Conservation (phyloP, 2,797 vertebrate species). For the Hyperoplus lanceolatus region DNA sequence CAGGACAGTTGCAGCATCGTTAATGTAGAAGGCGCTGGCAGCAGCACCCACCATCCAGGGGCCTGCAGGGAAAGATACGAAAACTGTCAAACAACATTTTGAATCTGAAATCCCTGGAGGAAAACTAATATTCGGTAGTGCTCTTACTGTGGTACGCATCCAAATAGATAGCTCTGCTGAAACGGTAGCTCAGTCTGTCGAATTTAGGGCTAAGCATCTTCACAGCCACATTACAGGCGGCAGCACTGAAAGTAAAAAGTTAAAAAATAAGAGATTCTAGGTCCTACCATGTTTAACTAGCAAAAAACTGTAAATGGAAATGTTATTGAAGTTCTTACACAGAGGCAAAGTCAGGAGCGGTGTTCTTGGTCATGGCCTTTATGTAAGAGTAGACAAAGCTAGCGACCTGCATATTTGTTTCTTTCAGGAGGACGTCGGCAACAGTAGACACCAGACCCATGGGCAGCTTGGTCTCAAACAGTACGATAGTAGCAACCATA, state of each 20-base stretch:
- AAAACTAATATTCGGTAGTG: not conserved
- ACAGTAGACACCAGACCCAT: slow-evolving; percentile 80
- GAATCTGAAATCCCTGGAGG: not conserved
- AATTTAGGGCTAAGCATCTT: slow-evolving; percentile 85
- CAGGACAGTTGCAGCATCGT: slow-evolving; percentile 82
- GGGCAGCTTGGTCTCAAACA: slow-evolving; percentile 88
- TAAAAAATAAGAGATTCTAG: not conserved
- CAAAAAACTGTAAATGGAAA: not conserved
- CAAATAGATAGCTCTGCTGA: slow-evolving; percentile 81
- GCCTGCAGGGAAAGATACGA: slow-evolving; percentile 57
- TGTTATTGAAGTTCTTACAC: slow-evolving; percentile 83
- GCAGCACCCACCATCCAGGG: slow-evolving; percentile 85
- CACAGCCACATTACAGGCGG: slow-evolving; percentile 88
- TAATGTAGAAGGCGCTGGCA: slow-evolving; percentile 83
- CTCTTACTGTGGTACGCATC: slow-evolving; percentile 86
- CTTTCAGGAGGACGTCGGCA: slow-evolving; percentile 80
- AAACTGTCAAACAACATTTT: slow-evolving; percentile 15
- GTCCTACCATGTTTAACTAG: not conserved
- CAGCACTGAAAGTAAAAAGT: slow-evolving; percentile 81
- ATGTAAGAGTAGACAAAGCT: slow-evolving; percentile 89
- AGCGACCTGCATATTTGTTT: slow-evolving; percentile 86
- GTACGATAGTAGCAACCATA: slow-evolving; percentile 83
- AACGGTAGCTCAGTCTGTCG: slow-evolving; percentile 79
- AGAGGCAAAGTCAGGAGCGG: slow-evolving; percentile 82
- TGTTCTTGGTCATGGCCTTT: slow-evolving; percentile 86